Base-by-base conservation (phyloP, 2,113 vertebrate species). In the Ciconia maguari region DNA sequence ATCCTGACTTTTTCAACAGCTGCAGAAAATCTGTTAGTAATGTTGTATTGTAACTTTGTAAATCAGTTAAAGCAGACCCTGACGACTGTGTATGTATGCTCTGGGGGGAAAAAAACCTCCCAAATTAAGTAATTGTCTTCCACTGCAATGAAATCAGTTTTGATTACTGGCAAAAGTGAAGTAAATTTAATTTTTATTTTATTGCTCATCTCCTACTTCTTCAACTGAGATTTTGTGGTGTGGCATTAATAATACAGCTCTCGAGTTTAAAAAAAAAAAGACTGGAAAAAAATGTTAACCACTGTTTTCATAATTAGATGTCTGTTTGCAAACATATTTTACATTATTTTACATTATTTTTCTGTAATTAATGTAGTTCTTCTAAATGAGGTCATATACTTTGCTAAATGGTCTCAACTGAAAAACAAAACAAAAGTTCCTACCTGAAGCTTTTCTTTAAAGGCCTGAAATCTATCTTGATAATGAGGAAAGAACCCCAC, bases 1-100 rank as follows among this genome's bases (percentile, higher is more conserved):
- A 99, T 96, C 97, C 98, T 0, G 98, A 98, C 60, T 99, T 99
- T 91, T 99, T 99, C 86, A 95, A 86, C 92, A 98, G 98, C 98
- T 98, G 98, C 97, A 98, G 96, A 90, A 99, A 99, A 88, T 97
- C 98, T 72, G 99, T 99, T 68, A 98, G 98, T 97, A 65, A 71
- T 52, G 46, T 42, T 46, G 54, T 62, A 76, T 75, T 68, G 34
- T 87, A 93, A 71, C 60, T 84, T 79, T 38, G 41, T 58, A 58
- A 71, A 69, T 69, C 68, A 54, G 8, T 81, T 93, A 86, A 76
- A 79, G 58, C 61, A 34, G 51, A 51, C 42, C 55, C 48, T 49
- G 34, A 68, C 38, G 66, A 49, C 51, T 30, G 1, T n/a, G 21
- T 64, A 8, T 44, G 26, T 72, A 11, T 34, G 36, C 51, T 51